Conservation (phyloP, 1,140 invertebrate genomes). For the Lethrus apterus region DNA sequence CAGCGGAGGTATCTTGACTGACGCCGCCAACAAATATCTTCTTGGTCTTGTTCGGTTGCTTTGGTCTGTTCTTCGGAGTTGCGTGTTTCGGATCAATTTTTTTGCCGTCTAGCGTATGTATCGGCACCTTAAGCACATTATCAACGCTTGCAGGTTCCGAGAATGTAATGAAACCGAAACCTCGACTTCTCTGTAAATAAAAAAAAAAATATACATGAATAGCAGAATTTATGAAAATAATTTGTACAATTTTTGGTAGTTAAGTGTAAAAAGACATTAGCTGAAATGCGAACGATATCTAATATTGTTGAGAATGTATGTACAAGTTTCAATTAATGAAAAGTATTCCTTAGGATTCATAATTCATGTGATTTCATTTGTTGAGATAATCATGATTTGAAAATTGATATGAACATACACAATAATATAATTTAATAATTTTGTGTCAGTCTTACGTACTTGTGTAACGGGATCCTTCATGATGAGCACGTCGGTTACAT, state of each 20-base stretch:
- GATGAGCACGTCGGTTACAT: constrained; percentile 85
- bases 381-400: too few species aligned
- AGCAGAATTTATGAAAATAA: too few species aligned
- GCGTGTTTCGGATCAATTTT: constrained; percentile 92
- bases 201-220: constrained; percentile 9
- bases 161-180: constrained; percentile 91
- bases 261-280: neutral
- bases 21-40: constrained; percentile 90
- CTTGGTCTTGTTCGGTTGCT: constrained; percentile 78
- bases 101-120: constrained; percentile 89
- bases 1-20: constrained; percentile 82
- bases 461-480: constrained; percentile 92
- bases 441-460: constrained; percentile 60
- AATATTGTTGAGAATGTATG: too few species aligned
- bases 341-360: too few species aligned
- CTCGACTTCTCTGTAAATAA: constrained; percentile 75
- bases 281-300: too few species aligned
- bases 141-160: constrained; percentile 81
- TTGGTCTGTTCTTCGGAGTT: constrained; percentile 82
- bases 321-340: too few species aligned
- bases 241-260: neutral
- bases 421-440: too few species aligned
- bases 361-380: too few species aligned
- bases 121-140: constrained; percentile 81
- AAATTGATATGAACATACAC: too few species aligned